phyloP scores from a whole-genome alignment of 2,888 invertebrate genomes.

The Agapetus fuscipes region DNA sequence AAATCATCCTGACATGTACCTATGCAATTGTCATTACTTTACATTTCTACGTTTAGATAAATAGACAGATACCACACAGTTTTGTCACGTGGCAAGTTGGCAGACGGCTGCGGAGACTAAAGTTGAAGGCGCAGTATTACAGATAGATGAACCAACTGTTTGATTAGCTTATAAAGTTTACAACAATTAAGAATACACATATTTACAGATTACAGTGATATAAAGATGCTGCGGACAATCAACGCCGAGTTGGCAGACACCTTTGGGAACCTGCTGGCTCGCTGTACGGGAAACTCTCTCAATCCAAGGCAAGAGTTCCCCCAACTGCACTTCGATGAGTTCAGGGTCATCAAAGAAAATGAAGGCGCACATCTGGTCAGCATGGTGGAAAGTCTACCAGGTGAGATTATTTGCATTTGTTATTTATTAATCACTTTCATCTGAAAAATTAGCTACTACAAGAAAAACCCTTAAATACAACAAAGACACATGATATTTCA shows the following conservation, averaged over 20 bases:
- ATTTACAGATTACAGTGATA: slow-evolving; percentile 76
- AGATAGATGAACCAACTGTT: too few relatives aligned
- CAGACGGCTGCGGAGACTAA: too few relatives aligned
- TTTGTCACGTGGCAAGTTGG: too few relatives aligned
- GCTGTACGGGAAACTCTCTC: slow-evolving; percentile 65
- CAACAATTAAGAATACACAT: too few relatives aligned
- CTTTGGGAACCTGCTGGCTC: slow-evolving; percentile 79
- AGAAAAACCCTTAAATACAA: neutral
- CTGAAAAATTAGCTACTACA: neutral
- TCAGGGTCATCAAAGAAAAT: slow-evolving; percentile 32
- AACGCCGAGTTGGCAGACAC: slow-evolving; percentile 90
- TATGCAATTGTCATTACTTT: too few relatives aligned
- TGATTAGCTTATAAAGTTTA: too few relatives aligned
- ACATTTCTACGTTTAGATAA: too few relatives aligned
- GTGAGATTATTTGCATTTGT: slow-evolving; percentile 30
- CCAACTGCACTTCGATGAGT: slow-evolving; percentile 38
- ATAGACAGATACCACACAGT: too few relatives aligned
- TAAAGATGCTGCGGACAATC: slow-evolving; percentile 61
- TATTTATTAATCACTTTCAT: neutral
- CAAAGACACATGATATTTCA: too few relatives aligned
- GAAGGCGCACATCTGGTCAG: slow-evolving; percentile 47
- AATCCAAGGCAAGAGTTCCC: slow-evolving; percentile 76
- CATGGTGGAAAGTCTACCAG: slow-evolving; percentile 45
- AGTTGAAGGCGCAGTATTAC: too few relatives aligned
- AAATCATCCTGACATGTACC: too few relatives aligned